Base-by-base conservation (phyloP, 2,797 vertebrate genomes). In the Cuniculus paca region DNA sequence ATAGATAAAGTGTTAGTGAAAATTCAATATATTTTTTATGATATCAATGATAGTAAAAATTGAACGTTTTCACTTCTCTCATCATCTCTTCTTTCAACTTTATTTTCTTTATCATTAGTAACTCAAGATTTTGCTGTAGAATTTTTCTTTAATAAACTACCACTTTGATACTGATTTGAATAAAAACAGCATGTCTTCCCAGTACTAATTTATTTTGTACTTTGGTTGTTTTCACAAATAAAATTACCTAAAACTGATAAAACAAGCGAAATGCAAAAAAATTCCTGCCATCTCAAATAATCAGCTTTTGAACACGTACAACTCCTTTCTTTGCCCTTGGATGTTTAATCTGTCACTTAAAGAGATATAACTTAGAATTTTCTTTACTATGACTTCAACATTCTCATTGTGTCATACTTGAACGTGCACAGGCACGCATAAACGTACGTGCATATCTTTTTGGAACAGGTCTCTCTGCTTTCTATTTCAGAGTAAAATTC, bases 161-260 rank as follows among this genome's bases (percentile, higher is more conserved):
- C 7, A 90, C 91, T 95, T 85, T 81, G 88, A 84, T 93, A 14
- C 65, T 81, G 42, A 61, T 85, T 11, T 26, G 63, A 85, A 28
- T 68, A 82, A 91, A 95, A 97, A 74, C 68, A 39, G 2, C 28
- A 13, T 48, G 9, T 87, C 39, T 91, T 39, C 13, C 4, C 50
- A 58, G 16, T 42, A 54, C 50, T 96, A 72, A 78, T 83, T 95
- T 96, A 24, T 85, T 85, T 96, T 95, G 52, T 70, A 68, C 92
- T 95, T 81, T 91, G 28, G n/a, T 61, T 82, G 56, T 94, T 78
- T 93, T 72, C 34, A 83, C 85, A 39, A 13, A 34, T 88, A 70
- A 50, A 26, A 50, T 36, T 91, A 63, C 60, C 54, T 28, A 68
- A 90, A 92, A 80, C 80, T 91, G 93, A 78, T 95, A 81, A 74